Evolutionary conservation across 1,140 invertebrate species (phyloP).

Genomic region (Bilobella aurantiaca): DNA sequence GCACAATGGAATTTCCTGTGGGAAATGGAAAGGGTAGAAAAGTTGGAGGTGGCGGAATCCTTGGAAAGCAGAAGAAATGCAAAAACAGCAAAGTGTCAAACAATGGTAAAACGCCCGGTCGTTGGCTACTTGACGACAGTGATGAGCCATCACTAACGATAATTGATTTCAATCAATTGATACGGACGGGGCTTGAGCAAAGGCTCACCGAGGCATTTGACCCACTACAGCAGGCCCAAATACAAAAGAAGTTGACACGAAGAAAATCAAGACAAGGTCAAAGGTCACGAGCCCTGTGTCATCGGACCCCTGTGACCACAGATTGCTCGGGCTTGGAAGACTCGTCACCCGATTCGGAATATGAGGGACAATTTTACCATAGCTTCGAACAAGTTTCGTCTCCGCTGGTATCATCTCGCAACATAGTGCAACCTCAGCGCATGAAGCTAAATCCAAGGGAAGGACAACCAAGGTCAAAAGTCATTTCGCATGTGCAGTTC

Average conservation of each 20-base stretch:
- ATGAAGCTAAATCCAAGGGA: not conserved
- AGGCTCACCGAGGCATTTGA: too few relatives aligned
- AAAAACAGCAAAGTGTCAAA: not conserved
- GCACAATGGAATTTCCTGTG: conserved; percentile 36
- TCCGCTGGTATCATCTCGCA: not conserved
- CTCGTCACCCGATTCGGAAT: conserved; percentile 14
- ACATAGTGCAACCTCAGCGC: not conserved
- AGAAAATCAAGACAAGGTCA: too few relatives aligned
- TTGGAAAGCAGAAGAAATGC: conserved; percentile 14
- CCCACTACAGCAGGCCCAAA: too few relatives aligned
- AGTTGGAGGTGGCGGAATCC: conserved; percentile 36
- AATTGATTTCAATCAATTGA: conserved; percentile 61
- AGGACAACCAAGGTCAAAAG: not conserved
- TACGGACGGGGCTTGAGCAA: conserved; percentile 47
- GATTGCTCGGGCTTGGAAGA: conserved; percentile 31
- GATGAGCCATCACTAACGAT: conserved; percentile 51
- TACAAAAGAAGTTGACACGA: too few relatives aligned
- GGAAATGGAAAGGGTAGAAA: conserved; percentile 36
- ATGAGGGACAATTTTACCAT: not conserved
- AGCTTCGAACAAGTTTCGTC: not conserved
- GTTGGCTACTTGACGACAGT: conserved; percentile 15
- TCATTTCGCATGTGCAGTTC: too few relatives aligned
- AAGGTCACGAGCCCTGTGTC: too few relatives aligned
- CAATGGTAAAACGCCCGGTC: not conserved
- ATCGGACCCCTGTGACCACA: too few relatives aligned